Evolutionary conservation across 1,140 invertebrate genomes (phyloP), one percentile per base, ranked within the genome.

Genomic region (Araneus ventricosus): DNA sequence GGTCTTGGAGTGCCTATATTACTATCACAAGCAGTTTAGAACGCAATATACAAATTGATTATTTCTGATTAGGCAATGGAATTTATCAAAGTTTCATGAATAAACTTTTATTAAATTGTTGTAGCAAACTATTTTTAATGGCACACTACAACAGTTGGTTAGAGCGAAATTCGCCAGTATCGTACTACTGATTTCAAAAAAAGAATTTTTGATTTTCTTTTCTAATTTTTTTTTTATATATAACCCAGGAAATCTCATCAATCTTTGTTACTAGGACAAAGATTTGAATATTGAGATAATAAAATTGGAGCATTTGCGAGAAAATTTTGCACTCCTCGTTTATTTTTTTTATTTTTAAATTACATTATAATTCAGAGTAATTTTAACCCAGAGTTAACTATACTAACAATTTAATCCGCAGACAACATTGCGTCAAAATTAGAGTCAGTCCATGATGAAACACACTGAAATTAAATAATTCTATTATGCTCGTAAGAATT

Each of bases 1-100:
- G 90, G 90, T 79, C 8, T 61, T 61, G 90, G 80, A 92, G 90
- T 67, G 45, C 63, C 91, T 93, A 93, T 93, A 57, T 87, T 93
- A 93, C 91, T 59, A 37, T 59, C 85, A 93, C n/a, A 52, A 52
- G 45, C 45, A 52, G 45, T 52, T 52, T 52, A 52, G 45, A 52
- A 52, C 17, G 17, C 45, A 14, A 1, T 14, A 52, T 52, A 1
- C 8, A 14, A 52, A 14, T 52, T 52, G 45, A 52, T 14, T 52
- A 17, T 52, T 52, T 14, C 45, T 39, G 27, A 92, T 84, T 92
- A 85, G 67, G 5, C 37, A 37, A 82, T n/a, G 27, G 27, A 10
- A 67, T 3, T 63, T 27, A n/a, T 27, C 63, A 67, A 67, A 27
- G 14, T n/a, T 10, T 67, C 10, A 30, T 0, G 24, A 10, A 7